Evolutionary conservation across 2,888 invertebrate genomes (phyloP), one percentile per base, ranked within the genome.

Genomic region (Mantis religiosa): DNA sequence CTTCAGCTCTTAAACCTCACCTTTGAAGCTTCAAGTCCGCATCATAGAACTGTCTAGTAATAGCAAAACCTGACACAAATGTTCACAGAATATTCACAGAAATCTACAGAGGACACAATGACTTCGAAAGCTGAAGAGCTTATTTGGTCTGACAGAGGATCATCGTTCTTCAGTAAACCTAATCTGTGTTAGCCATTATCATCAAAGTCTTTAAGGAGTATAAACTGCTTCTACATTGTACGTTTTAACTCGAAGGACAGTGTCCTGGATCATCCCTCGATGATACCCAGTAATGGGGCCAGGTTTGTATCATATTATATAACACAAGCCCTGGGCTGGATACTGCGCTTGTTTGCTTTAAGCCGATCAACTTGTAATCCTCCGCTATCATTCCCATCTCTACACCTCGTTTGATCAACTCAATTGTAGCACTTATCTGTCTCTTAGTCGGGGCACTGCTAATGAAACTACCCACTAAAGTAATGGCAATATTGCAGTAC

Each of bases 241-340:
- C 34, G 12, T 41, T 9, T 41, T 12, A 41, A 41, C 41, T 41
- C 1, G 41, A 41, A 41, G 82, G 27, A 15, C 87, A 87, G 7
- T 82, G 25, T 3, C 87, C 87, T 9, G 82, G 81, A 14, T 84
- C 83, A 25, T 87, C 82, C 82, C 28, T 28, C 8, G 54, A 27
- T 28, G 83, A 30, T 2, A 12, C 54, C 82, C 83, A 89, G 34
- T 82, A 94, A 91, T 94, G 94, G 1, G 94, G 93, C 94, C 94
- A 95, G 14, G 92, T 93, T 81, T 93, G 92, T 27, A 95, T 94
- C 90, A 93, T 92, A 41, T 92, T 92, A 89, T 93, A 94, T 1
- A 95, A 93, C 91, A 94, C 93, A 14, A 91, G 91, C 4, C 95
- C 95, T 1, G 95, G 95, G 92, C 95, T 95, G 47, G 91, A 91